phyloP scores from a whole-genome alignment of 2,888 invertebrate species.

The Belgica antarctica region DNA sequence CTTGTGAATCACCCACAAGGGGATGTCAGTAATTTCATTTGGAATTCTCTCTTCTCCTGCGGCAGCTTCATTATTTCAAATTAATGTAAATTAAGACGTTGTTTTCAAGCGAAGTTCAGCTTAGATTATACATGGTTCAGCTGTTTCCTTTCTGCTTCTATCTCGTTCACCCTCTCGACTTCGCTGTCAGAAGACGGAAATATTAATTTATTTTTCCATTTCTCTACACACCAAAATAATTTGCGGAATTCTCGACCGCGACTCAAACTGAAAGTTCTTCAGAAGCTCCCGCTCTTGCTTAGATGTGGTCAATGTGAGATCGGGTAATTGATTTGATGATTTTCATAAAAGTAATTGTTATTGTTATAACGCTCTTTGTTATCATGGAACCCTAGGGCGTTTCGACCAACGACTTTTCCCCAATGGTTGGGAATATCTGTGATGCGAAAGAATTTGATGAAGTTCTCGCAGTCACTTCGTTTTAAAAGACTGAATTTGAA shows the following conservation, averaged over 20 bases:
- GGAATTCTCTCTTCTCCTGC: not conserved
- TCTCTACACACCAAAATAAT: not conserved
- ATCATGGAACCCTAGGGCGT: too few species aligned
- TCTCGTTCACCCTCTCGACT: not conserved
- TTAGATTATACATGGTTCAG: not conserved
- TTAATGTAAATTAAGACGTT: conserved; percentile 21
- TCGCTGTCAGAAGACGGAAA: conserved; percentile 26
- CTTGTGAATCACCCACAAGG: not conserved
- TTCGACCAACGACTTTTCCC: conserved; percentile 6
- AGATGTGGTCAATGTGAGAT: conserved; percentile 15
- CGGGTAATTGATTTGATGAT: conserved; percentile 26
- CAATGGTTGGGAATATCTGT: not conserved
- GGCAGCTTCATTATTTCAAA: conserved; percentile 8
- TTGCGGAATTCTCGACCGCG: not conserved
- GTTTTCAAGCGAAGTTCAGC: conserved; percentile 1
- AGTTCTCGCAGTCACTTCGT: too few species aligned
- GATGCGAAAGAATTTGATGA: not conserved
- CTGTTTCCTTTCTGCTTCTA: not conserved
- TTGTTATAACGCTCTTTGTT: conserved; percentile 18
- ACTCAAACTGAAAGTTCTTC: not conserved
- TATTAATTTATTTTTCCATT: conserved; percentile 32
- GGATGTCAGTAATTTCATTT: conserved; percentile 26
- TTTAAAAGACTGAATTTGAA: too few species aligned
- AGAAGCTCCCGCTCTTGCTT: not conserved
- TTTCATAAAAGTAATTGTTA: conserved; percentile 34